Base-by-base conservation (phyloP, 2,113 vertebrate species). In the Mustela nigripes region DNA sequence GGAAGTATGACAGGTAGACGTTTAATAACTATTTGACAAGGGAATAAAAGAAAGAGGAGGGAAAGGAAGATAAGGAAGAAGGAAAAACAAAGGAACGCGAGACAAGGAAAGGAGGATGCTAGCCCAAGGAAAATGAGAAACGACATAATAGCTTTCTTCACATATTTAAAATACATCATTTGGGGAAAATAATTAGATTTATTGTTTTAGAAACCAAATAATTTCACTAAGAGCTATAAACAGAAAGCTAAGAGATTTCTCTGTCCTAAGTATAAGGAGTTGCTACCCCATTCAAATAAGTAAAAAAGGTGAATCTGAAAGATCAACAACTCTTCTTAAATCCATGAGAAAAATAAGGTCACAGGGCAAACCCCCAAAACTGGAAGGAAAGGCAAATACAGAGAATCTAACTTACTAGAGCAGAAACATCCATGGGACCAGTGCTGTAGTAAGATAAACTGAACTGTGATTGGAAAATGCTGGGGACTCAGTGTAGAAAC, bases 1-100 rank as follows among this genome's bases (percentile, higher is more conserved):
- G 22, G 88, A 50, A 78, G 1, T 71, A 19, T 63, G 62, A 63
- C 4, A 84, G 26, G 45, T 76, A 58, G 24, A 84, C 7, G 26
- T 82, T 83, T 81, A 65, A 81, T 58, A 94, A 82, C 58, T 84
- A 73, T 33, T 94, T 89, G 60, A 60, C 58, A 84, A 62, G 11
- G 7, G 62, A 33, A 45, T 56, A 69, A 24, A n/a, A n/a, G 80
- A 36, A 58, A 22, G 39, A 65, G 16, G 39, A 85, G 26, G n/a
- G 26, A 84, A 88, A 58, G 1, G 16, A 69, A 45, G 36, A 60
- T 45, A 53, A 88, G 58, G 22, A 36, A 65, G 12, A 78, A 92
- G 89, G 26, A 62, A 39, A 58, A 62, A 62, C 9, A 62, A 67
- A 28, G 36, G 14, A 58, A 65, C 50, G 5, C 58, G 62, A 63